A percentile compares a stretch with the other conserved stretches of the same genome.
Evolutionary conservation across 1,140 invertebrate species (phyloP).

Genomic region (Cylas formicarius): DNA sequence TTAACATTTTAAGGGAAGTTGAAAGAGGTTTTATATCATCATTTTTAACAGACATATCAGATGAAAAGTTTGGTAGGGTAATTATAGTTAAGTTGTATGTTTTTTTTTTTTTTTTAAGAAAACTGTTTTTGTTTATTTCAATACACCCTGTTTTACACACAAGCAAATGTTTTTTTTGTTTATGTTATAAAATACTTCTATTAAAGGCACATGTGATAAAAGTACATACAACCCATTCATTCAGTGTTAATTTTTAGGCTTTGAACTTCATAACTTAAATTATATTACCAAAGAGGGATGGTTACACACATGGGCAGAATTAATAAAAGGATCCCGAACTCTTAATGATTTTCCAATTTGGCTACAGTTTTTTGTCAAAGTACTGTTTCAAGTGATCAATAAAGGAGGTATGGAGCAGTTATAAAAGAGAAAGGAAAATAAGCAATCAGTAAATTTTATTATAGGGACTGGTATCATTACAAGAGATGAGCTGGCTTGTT

Average conservation of each 20-base stretch:
- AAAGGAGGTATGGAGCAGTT: slow-evolving; percentile 48
- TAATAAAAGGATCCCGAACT: slow-evolving; percentile 48
- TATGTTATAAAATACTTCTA: too few relatives aligned
- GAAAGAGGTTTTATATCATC: slow-evolving; percentile 59
- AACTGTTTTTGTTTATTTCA: too few relatives aligned
- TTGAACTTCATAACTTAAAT: slow-evolving; percentile 35
- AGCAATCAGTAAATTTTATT: slow-evolving; percentile 21
- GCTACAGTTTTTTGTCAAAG: slow-evolving; percentile 63
- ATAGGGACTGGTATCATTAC: slow-evolving; percentile 54
- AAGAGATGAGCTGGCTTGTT: slow-evolving; percentile 54
- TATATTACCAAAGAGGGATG: slow-evolving; percentile 51
- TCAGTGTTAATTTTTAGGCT: slow-evolving; percentile 26
- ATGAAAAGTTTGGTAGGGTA: slow-evolving; percentile 38
- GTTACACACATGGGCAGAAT: slow-evolving; percentile 56
- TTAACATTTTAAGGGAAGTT: slow-evolving; percentile 58
- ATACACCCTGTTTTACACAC: too few relatives aligned
- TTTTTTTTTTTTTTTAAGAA: slow-evolving; percentile 10
- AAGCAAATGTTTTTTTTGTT: too few relatives aligned
- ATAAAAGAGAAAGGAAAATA: slow-evolving; percentile 4
- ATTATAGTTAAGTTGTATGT: slow-evolving; percentile 9
- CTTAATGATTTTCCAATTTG: slow-evolving; percentile 59
- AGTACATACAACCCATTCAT: slow-evolving; percentile 4
- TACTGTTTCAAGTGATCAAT: slow-evolving; percentile 64
- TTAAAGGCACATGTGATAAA: too few relatives aligned
- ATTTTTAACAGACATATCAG: slow-evolving; percentile 48